These are phyloP conservation scores for Motacilla tschutschensis DNA, from an alignment of 2,113 vertebrate species.

Conservation along the genomic window DNA sequence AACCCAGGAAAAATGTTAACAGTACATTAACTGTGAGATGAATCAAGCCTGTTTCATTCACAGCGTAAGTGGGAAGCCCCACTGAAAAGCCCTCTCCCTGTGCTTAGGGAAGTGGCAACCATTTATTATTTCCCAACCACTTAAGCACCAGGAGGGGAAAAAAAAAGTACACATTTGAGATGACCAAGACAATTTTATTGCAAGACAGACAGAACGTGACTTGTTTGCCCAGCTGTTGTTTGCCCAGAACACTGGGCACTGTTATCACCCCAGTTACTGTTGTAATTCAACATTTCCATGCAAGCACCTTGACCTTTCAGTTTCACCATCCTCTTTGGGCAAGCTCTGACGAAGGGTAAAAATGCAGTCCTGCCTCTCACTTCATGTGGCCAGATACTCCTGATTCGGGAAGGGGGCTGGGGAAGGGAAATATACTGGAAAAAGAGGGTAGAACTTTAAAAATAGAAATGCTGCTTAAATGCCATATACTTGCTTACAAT, in stretches of 20 bases:
- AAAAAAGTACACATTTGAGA: background rate
- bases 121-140: background rate
- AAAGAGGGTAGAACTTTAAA: conserved; percentile 14
- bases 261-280: background rate
- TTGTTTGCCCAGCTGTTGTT: conserved; percentile 60
- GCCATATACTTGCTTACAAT: conserved; percentile 30
- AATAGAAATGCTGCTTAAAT: conserved; percentile 36
- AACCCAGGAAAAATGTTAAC: background rate
- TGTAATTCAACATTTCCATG: background rate
- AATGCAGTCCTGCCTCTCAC: background rate
- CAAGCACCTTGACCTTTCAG: background rate
- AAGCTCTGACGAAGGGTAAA: background rate
- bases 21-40: background rate
- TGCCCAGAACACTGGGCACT: conserved; percentile 27
- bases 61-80: conserved; percentile 11
- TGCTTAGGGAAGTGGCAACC: background rate
- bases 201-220: conserved; percentile 37
- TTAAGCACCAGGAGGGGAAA: background rate
- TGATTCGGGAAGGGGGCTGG: background rate
- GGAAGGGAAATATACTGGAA: conserved; percentile 9
- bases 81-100: background rate
- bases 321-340: conserved; percentile 6
- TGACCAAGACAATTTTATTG: conserved; percentile 35
- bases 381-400: background rate
- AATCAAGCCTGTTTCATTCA: conserved; percentile 6